These are phyloP conservation scores for Metaphire vulgaris DNA, from an alignment of 1,140 invertebrate genomes.

Conservation along the genomic window DNA sequence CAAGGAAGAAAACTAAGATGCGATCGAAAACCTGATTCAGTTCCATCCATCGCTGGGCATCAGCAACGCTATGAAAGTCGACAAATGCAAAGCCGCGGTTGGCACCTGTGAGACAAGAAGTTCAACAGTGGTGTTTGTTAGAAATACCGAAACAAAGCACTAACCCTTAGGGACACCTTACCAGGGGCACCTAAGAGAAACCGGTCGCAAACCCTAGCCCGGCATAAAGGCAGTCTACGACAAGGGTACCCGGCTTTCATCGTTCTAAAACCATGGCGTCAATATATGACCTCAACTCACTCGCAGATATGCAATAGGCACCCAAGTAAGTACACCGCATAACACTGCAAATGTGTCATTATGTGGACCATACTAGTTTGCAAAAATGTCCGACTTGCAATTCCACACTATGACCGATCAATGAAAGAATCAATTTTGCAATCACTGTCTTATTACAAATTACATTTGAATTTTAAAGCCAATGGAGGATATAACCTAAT, in stretches of 20 bases:
- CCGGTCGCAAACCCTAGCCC: not conserved
- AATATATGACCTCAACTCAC: too few species aligned
- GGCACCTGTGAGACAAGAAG: conserved; percentile 41
- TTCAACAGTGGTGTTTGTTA: not conserved
- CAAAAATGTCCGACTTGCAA: too few species aligned
- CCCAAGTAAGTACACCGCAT: too few species aligned
- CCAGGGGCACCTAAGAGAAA: not conserved
- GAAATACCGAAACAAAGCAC: not conserved
- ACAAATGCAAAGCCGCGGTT: conserved; percentile 72
- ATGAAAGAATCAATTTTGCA: too few species aligned
- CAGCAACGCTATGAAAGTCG: conserved; percentile 81
- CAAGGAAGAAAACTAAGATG: conserved; percentile 7
- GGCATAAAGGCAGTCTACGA: not conserved
- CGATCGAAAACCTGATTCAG: conserved; percentile 72
- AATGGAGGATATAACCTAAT: too few species aligned
- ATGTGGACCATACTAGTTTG: too few species aligned
- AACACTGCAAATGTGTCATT: too few species aligned
- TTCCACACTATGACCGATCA: too few species aligned
- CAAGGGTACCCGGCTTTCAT: not conserved
- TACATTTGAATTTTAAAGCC: too few species aligned
- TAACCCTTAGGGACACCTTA: not conserved
- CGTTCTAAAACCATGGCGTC: not conserved
- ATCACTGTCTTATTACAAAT: too few species aligned
- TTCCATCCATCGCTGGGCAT: conserved; percentile 86
- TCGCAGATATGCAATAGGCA: too few species aligned